Evolutionary conservation across 2,113 vertebrate species (phyloP).

Genomic region (Probosciger aterrimus): DNA sequence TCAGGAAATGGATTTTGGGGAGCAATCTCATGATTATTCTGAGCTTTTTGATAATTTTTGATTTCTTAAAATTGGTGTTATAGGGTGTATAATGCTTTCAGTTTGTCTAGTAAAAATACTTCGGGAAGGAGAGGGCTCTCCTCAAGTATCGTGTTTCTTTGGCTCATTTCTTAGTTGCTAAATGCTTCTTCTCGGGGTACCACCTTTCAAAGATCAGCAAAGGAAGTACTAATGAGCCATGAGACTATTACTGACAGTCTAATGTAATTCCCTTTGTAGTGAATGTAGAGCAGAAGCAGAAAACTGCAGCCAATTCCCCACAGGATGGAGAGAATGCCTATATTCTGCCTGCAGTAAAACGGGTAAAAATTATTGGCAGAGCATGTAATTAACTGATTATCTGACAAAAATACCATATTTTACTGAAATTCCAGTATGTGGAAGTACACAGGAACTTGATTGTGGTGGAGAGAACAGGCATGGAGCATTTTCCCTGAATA

Average conservation of each 20-base stretch:
- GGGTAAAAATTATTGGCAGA: background rate
- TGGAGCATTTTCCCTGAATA: background rate
- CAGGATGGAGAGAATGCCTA: background rate
- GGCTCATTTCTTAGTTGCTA: background rate
- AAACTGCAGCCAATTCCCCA: background rate
- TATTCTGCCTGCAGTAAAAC: background rate
- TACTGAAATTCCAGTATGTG: background rate
- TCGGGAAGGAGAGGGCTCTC: background rate
- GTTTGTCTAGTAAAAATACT: background rate
- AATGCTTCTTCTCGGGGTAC: background rate
- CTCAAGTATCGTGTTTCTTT: background rate
- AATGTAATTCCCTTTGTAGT: conserved; percentile 19
- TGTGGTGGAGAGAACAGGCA: background rate
- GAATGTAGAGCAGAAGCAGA: conserved; percentile 8
- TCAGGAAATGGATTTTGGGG: background rate
- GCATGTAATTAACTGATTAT: background rate
- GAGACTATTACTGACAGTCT: background rate
- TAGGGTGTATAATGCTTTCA: background rate
- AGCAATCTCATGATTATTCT: background rate
- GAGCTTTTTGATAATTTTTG: background rate
- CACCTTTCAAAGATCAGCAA: conserved; percentile 4
- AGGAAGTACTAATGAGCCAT: conserved; percentile 12
- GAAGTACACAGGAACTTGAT: background rate
- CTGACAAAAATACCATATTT: background rate
- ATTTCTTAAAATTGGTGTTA: background rate